Evolutionary conservation across 1,140 invertebrate species (phyloP).

Genomic region (Branchinecta lindahli): DNA sequence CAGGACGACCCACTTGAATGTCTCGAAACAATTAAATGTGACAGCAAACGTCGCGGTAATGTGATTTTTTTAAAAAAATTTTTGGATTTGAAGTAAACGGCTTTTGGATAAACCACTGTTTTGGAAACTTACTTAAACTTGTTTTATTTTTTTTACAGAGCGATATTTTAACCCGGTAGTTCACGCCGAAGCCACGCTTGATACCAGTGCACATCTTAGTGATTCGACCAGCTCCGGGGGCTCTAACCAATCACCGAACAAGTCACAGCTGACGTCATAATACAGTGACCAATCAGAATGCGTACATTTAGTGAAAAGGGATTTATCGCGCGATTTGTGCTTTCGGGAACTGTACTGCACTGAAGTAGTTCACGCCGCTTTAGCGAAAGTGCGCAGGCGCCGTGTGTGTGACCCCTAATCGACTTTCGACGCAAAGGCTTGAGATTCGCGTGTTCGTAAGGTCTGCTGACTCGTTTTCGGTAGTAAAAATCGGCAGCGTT

Average conservation of each 20-base stretch:
- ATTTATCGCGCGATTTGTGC: too few species aligned
- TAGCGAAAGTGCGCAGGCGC: background rate
- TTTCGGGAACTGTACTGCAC: background rate
- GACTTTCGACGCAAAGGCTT: background rate
- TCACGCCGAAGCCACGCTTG: conserved; percentile 1
- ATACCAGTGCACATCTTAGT: background rate
- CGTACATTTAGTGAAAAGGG: too few species aligned
- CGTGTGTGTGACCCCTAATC: background rate
- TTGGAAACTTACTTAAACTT: background rate
- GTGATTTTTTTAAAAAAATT: too few species aligned
- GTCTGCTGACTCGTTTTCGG: background rate
- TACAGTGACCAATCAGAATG: background rate
- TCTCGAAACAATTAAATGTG: too few species aligned
- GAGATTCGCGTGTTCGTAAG: background rate
- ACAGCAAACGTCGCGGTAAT: too few species aligned
- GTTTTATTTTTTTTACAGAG: background rate
- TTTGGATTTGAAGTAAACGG: too few species aligned
- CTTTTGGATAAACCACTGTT: too few species aligned
- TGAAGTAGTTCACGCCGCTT: background rate
- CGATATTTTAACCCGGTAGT: conserved; percentile 3
- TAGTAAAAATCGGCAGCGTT: background rate
- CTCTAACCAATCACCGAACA: background rate
- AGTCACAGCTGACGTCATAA: background rate
- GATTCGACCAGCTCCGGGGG: background rate
- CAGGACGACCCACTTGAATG: too few species aligned